Conservation (phyloP, 64 coral and sea anemone species). For the Montipora efflorescens region DNA sequence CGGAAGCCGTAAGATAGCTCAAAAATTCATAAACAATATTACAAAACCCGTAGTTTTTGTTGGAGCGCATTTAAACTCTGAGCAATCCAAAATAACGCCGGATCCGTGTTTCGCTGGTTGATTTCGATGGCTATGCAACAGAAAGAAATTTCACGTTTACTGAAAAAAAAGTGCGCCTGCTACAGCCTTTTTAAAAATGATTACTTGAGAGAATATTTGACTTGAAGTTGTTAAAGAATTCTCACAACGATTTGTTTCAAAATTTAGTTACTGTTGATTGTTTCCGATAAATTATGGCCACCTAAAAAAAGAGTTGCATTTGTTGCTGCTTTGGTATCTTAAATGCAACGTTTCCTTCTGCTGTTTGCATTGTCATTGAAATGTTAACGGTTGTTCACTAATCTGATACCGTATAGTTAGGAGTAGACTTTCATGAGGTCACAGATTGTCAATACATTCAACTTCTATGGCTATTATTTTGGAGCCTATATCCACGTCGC, state of each 20-base stretch:
- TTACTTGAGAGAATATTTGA: too few relatives aligned
- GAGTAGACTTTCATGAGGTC: neutral
- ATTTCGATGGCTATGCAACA: neutral
- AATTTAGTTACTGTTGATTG: too few relatives aligned
- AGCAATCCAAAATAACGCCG: neutral
- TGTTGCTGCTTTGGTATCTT: too few relatives aligned
- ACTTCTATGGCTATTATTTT: neutral
- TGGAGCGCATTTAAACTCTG: neutral
- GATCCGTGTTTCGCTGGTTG: neutral
- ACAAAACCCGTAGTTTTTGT: neutral
- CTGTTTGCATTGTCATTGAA: neutral
- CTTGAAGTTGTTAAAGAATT: too few relatives aligned
- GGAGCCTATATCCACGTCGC: too few relatives aligned
- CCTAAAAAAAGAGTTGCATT: too few relatives aligned
- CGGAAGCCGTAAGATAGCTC: constrained; percentile 5
- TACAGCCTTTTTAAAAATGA: too few relatives aligned
- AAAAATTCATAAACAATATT: constrained; percentile 41
- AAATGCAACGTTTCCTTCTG: neutral
- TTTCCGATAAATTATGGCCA: too few relatives aligned
- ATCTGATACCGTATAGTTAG: neutral
- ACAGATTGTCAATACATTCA: neutral
- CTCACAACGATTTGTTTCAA: too few relatives aligned
- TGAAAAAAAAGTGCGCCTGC: neutral
- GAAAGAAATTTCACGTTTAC: neutral
- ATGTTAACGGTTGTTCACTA: too few relatives aligned